Evolutionary conservation across 2,797 vertebrate genomes (phyloP).

Genomic region (Molossus molossus): DNA sequence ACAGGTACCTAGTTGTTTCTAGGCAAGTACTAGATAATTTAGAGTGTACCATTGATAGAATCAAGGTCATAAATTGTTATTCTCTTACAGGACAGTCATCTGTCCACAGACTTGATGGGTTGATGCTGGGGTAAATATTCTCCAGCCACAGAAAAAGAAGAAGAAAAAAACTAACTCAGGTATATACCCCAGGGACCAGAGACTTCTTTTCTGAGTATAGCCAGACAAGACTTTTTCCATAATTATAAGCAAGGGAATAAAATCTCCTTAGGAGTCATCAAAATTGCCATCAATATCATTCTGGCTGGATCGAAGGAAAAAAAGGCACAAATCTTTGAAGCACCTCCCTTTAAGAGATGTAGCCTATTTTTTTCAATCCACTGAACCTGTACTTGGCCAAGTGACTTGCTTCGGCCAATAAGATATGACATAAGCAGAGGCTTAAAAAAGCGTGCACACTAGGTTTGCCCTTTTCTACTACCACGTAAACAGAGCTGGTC

Average conservation of each 20-base stretch:
- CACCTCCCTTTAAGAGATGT: background rate
- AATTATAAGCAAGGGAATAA: slow-evolving; percentile 31
- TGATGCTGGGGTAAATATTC: background rate
- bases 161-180: background rate
- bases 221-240: background rate
- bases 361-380: slow-evolving; percentile 20
- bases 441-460: background rate
- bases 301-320: background rate
- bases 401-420: background rate
- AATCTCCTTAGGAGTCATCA: slow-evolving; percentile 14
- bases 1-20: background rate
- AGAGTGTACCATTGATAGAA: background rate
- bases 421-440: background rate
- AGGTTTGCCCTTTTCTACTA: background rate
- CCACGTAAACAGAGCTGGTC: background rate
- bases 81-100: background rate
- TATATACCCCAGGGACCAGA: background rate
- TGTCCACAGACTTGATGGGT: background rate
- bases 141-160: background rate
- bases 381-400: background rate
- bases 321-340: background rate
- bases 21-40: background rate
- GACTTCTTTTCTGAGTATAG: background rate
- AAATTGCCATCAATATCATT: slow-evolving; percentile 27
- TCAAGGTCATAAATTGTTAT: background rate